Evolutionary conservation across 2,113 vertebrate genomes (phyloP), one percentile per base, ranked within the genome.

Genomic region (Thunnus thynnus): DNA sequence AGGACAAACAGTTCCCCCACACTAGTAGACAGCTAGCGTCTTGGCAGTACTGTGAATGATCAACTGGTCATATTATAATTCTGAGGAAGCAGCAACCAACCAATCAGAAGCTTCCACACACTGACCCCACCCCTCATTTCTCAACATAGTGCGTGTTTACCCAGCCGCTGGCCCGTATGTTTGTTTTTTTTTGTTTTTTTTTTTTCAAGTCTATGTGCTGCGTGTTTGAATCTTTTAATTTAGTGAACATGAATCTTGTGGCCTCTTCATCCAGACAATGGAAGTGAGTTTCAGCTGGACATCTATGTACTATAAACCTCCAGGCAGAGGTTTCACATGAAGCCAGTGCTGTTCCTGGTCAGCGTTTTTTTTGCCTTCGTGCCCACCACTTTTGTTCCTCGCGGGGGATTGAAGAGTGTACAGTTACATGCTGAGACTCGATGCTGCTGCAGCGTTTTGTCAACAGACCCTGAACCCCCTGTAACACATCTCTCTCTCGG

Each of bases 171-270:
- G 72, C 81, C 80, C 74, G 20, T 72, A 70, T 30, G 3, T 74
- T 82, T 84, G 20, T 76, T 67, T 22, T 78, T 78, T 73, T 82
- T 72, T 57, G 27, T 30, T 30, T 30, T 30, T 22, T 30, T 22
- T 78, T 73, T 83, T 72, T 57, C 57, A 79, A 71, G 79, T 87
- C 20, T 72, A 78, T 86, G 88, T 92, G 89, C 86, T 89, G 89
- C 72, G 89, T 92, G 87, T 89, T 83, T 91, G 80, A 87, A 82
- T 68, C 66, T 82, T 81, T 88, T 80, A 36, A 78, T 83, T 86
- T 84, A 72, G 89, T 89, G 83, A 80, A 88, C 82, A 86, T 87
- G 73, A 74, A 85, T 88, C 78, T 84, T 78, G 85, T 88, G 89
- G 90, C 89, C 90, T 90, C 82, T 83, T 89, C 77, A 82, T 82